Evolutionary conservation across 1,140 invertebrate genomes (phyloP), one percentile per base, ranked within the genome.

Genomic region (Andricus grossulariae): DNA sequence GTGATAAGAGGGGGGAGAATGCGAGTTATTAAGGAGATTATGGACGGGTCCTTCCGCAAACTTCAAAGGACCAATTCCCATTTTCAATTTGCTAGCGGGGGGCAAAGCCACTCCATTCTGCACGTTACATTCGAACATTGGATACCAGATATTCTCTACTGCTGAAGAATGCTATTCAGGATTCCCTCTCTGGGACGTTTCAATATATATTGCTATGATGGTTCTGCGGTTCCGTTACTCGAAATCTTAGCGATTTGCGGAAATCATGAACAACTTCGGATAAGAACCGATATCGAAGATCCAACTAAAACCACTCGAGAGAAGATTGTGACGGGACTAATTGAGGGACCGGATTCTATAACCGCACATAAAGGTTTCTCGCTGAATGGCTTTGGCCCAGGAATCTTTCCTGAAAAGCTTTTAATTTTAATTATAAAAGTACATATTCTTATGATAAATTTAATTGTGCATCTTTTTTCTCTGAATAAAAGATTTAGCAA

Each of bases 31-130:
- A 89, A 85, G 83, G 81, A 86, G 85, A 86, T 88, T 88, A 87
- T 88, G 80, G 83, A 82, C 80, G 82, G 76, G 80, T 86, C 86
- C 78, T 87, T 88, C 83, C 82, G 73, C 75, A 60, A 86, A 89
- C 86, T 89, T 91, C 88, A 90, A 91, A 91, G 86, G 82, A 88
- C 85, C 88, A 86, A 89, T 90, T 90, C 82, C 84, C 84, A 84
- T 89, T 90, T 90, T 90, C 86, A 88, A 90, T 91, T 90, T 88
- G 83, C 25, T 82, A 74, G 78, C 73, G 77, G 77, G 74, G 76
- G 79, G 82, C 77, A 84, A 85, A 86, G 82, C 84, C 79, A 60
- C 77, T 75, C 73, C 72, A 66, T 80, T 82, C 74, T 76, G 73
- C 52, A 70, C 50, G 77, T 75, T 72, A 74, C 80, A 83, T 80